Evolutionary conservation across 2,797 vertebrate genomes (phyloP), one percentile per base, ranked within the genome.

Genomic region (Chrysocyon brachyurus): DNA sequence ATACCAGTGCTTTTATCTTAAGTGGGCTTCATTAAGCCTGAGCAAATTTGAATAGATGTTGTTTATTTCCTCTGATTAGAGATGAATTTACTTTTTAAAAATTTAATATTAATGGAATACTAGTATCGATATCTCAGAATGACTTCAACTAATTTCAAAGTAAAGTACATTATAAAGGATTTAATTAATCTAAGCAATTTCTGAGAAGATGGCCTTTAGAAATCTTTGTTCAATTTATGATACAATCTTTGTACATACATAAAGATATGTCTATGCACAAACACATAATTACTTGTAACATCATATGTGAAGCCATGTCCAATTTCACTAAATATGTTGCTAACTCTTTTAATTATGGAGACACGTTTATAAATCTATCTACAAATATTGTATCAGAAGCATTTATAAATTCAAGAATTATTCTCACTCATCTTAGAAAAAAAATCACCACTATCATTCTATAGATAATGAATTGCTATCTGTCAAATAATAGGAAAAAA

Each of bases 81-180:
- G 77, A 77, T 96, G 61, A 92, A 22, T 95, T 97, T 94, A 96
- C 94, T 92, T 98, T 96, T 86, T 19, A 5, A 33, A 85, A 89
- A 75, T 97, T 98, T 97, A 98, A 97, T 97, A 98, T 95, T 84
- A 95, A 87, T 90, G 83, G 77, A 46, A 98, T 90, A 97, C 88
- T 94, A 97, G 95, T 97, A 96, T 95, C 84, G 97, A 64, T 91
- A 91, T 93, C 97, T 98, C 93, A 96, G 96, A 98, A 97, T 87
- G 31, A 87, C 61, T 94, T 79, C 94, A 86, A 82, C 94, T 97
- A 97, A 98, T 98, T 97, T 98, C 82, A 64, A 52, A 84, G 40
- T 64, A 33, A n/a, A 12, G 19, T 79, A 79, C 52, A 56, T 56
- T 31, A 77, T 19, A 96, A 91, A 96, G 31, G 98, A 98, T 1